Base-by-base conservation (phyloP, 2,888 invertebrate genomes). In the Cordilura impudica region DNA sequence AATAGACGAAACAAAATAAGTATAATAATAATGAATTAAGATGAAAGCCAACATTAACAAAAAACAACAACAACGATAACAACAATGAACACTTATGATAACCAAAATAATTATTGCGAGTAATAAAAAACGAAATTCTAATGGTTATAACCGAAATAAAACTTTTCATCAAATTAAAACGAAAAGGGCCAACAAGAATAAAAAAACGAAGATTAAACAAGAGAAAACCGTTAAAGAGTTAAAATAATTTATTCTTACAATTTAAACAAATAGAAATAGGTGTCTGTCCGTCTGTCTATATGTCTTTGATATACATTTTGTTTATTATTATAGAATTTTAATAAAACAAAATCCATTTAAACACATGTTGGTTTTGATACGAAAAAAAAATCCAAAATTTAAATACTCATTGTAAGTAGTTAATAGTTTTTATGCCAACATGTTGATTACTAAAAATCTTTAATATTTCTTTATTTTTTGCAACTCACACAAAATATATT, bases 231-330 rank as follows among this genome's bases (percentile, higher is more conserved):
- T 61, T 12, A 26, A 26, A 26, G n/a, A 26, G 4, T 35, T 29
- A 43, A 18, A 51, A 63, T 26, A n/a, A n/a, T n/a, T n/a, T 56
- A 58, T 66, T 39, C 4, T 26, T 26, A 26, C 26, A 73, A 51
- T 73, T 60, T 26, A 49, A 65, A 49, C 35, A 65, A 65, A 56
- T 39, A 29, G 29, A 26, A 4, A 21, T 8, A 14, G 51, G 29
- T 65, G 51, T 53, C 23, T 19, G 26, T 26, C 3, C 6, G 6
- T 26, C 26, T 26, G 6, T 4, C 26, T 26, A 6, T 26, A 3
- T 26, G 6, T 26, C 6, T 26, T 26, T 6, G n/a, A n/a, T n/a
- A n/a, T n/a, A n/a, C n/a, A n/a, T n/a, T n/a, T n/a, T n/a, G n/a
- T n/a, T n/a, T n/a, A n/a, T n/a, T n/a, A n/a, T n/a, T n/a, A n/a